Evolutionary conservation across 2,797 vertebrate genomes (phyloP), one percentile per base, ranked within the genome.

Genomic region (Nothura maculosa): DNA sequence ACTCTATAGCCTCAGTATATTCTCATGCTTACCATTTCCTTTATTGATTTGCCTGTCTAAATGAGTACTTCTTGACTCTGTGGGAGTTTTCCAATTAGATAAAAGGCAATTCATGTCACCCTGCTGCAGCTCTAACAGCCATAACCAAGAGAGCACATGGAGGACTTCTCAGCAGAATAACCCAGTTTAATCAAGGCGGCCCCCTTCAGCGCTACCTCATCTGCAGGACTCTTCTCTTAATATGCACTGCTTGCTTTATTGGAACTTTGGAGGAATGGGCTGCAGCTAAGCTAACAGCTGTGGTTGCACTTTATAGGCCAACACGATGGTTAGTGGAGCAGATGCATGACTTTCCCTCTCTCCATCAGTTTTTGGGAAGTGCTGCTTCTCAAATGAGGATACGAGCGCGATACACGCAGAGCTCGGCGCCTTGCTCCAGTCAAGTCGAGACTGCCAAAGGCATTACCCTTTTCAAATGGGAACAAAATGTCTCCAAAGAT

Each of bases 1-100:
- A n/a, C 73, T 92, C 63, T 85, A 15, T 60, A 77, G 88, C 20
- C 3, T 30, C 60, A 32, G 87, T 45, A 61, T 55, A 86, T 91
- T 96, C 95, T 96, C 91, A 78, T 45, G 50, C 87, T 97, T 92
- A 82, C 96, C 95, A 88, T 97, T 97, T 96, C 80, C 91, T 97
- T 98, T 97, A 98, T 97, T 97, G 97, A 98, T 97, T 97, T 95
- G 91, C 78, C 95, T 96, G 96, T 97, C 97, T 97, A 97, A 97
- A 97, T 96, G 95, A 97, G 95, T 88, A 93, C 96, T 97, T 97
- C 95, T 85, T 91, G 96, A 92, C 97, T 97, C 96, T 60, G 97
- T 97, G 97, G 97, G 97, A 96, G 97, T 97, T 97, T 97, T 97
- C 97, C 98, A 98, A 97, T 98, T 98, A 98, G 96, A 97, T 96